Conservation (phyloP, 2,797 vertebrate species). For the Mallotus villosus region DNA sequence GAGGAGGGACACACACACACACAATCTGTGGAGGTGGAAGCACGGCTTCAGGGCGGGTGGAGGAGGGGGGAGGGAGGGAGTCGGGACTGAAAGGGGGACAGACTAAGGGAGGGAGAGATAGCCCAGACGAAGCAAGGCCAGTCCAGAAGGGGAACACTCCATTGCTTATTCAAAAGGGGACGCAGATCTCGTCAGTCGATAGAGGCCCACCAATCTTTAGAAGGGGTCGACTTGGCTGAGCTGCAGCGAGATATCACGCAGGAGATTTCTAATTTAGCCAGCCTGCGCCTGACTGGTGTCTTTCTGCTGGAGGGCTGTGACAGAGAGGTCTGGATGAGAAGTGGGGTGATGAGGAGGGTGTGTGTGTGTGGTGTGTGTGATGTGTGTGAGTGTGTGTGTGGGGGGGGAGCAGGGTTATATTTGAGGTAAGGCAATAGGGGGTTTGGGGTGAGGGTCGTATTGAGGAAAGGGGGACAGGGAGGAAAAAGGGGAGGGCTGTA, state of each 20-base stretch:
- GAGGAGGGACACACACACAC: not conserved
- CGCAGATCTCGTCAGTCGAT: conserved; percentile 69
- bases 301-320: conserved; percentile 28
- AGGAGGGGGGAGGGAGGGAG: conserved; percentile 25
- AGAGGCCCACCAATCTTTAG: conserved; percentile 65
- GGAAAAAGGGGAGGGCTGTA: conserved; percentile 30
- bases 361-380: too few species aligned
- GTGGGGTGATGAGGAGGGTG: conserved; percentile 8
- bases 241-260: conserved; percentile 27
- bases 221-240: conserved; percentile 33
- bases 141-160: conserved; percentile 54
- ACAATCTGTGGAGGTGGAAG: conserved; percentile 68
- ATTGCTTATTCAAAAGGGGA: conserved; percentile 79
- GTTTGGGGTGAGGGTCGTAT: conserved; percentile 9
- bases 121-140: conserved; percentile 19
- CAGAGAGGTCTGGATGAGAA: conserved; percentile 25
- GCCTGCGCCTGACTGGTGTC: conserved; percentile 14
- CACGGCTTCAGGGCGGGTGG: conserved; percentile 46
- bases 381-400: too few species aligned
- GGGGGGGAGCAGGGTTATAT: not conserved
- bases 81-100: conserved; percentile 11
- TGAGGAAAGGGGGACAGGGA: conserved; percentile 5
- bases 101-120: conserved; percentile 17
- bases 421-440: not conserved
- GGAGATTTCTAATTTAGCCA: conserved; percentile 70